A percentile compares a stretch with the other conserved stretches of the same genome.
These are phyloP conservation scores for Cryptosula pallasiana DNA, from an alignment of 2,888 invertebrate species.

Conservation along the genomic window DNA sequence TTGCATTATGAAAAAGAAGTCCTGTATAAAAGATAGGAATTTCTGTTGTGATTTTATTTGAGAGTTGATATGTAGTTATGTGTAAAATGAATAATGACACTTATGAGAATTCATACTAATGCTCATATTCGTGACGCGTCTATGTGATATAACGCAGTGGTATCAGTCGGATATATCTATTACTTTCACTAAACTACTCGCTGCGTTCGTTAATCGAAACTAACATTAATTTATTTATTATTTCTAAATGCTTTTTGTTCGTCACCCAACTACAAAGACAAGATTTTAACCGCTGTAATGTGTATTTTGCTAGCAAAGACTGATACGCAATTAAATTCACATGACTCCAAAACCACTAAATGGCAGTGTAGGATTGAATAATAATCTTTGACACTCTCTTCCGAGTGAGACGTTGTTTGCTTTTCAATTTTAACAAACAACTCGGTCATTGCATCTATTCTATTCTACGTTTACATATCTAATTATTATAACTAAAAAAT, in stretches of 20 bases:
- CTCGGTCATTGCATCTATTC: not conserved
- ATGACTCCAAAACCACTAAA: not conserved
- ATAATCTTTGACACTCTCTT: conserved; percentile 19
- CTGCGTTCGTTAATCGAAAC: too few relatives aligned
- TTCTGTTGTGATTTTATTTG: too few relatives aligned
- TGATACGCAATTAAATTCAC: not conserved
- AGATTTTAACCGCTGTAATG: too few relatives aligned
- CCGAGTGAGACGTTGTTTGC: conserved; percentile 14
- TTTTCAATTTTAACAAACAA: conserved; percentile 19
- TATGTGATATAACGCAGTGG: too few relatives aligned
- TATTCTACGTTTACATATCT: conserved; percentile 19
- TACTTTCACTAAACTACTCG: too few relatives aligned
- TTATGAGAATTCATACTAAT: not conserved
- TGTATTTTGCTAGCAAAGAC: too few relatives aligned
- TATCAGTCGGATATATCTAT: too few relatives aligned
- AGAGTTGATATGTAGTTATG: not conserved
- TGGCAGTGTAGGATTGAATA: not conserved
- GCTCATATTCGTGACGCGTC: not conserved
- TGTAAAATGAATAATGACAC: conserved; percentile 21
- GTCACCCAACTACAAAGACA: too few relatives aligned
- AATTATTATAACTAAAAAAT: conserved; percentile 23
- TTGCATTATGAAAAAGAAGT: not conserved
- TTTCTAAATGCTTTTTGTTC: too few relatives aligned
- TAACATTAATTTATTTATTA: too few relatives aligned
- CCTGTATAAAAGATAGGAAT: too few relatives aligned